These are phyloP conservation scores for Papilio polyxenes DNA, from an alignment of 1,140 invertebrate species.

Conservation along the genomic window DNA sequence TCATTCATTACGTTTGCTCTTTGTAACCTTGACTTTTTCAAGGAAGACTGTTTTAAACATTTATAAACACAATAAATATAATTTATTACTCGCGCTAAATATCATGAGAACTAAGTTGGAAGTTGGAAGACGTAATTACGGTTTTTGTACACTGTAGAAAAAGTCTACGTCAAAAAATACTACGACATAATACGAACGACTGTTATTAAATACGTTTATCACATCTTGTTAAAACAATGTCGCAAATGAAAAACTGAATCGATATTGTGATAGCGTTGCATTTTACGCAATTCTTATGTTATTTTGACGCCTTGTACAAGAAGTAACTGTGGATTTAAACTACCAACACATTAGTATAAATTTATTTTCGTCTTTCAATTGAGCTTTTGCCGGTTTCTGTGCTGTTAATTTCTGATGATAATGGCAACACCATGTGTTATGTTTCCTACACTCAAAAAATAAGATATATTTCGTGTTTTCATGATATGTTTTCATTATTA, in stretches of 20 bases:
- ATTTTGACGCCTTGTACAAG: not conserved
- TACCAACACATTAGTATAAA: not conserved
- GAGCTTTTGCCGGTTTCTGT: not conserved
- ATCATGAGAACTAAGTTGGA: too few species aligned
- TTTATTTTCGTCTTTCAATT: not conserved
- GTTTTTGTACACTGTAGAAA: too few species aligned
- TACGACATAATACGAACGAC: too few species aligned
- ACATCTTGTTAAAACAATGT: too few species aligned
- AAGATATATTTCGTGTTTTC: not conserved
- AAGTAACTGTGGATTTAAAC: not conserved
- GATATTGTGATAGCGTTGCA: not conserved
- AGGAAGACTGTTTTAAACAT: too few species aligned
- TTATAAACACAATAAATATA: too few species aligned
- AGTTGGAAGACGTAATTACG: too few species aligned
- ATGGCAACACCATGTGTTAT: not conserved
- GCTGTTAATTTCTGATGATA: not conserved
- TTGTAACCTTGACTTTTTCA: too few species aligned
- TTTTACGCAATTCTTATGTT: not conserved
- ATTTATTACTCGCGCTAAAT: too few species aligned
- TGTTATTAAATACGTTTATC: too few species aligned
- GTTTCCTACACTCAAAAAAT: not conserved
- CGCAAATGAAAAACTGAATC: too few species aligned
- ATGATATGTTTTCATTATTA: not conserved
- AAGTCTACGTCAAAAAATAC: too few species aligned
- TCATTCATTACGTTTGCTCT: not conserved